phyloP scores from a whole-genome alignment of 2,888 invertebrate genomes.

The Phengaris arion region DNA sequence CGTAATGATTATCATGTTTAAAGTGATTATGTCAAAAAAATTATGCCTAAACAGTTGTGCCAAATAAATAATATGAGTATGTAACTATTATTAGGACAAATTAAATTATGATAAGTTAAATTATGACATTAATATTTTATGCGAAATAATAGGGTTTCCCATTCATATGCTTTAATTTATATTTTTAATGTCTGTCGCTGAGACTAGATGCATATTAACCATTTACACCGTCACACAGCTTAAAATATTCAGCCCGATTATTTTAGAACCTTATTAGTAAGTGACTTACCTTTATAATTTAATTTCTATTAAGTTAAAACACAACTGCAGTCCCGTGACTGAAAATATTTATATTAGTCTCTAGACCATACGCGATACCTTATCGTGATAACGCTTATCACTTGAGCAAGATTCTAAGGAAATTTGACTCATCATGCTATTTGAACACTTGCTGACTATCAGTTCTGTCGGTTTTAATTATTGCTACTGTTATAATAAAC shows the following conservation, averaged over 20 bases:
- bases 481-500: not conserved
- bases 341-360: not conserved
- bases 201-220: no score
- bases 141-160: no score
- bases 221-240: not conserved
- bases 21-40: no score
- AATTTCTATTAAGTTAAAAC: not conserved
- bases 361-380: not conserved
- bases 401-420: not conserved
- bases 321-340: slow-evolving; percentile 8
- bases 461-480: not conserved
- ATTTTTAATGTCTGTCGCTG: no score
- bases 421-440: not conserved
- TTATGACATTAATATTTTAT: no score
- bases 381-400: slow-evolving; percentile 2
- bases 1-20: no score
- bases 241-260: not conserved
- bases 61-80: no score
- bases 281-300: slow-evolving; percentile 1
- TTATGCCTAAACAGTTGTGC: no score
- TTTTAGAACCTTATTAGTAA: no score
- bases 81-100: no score
- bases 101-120: no score
- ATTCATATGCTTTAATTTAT: no score
- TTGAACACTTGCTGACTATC: not conserved